phyloP scores from a whole-genome alignment of 1,140 invertebrate genomes.

The Pristionchus pacificus region DNA sequence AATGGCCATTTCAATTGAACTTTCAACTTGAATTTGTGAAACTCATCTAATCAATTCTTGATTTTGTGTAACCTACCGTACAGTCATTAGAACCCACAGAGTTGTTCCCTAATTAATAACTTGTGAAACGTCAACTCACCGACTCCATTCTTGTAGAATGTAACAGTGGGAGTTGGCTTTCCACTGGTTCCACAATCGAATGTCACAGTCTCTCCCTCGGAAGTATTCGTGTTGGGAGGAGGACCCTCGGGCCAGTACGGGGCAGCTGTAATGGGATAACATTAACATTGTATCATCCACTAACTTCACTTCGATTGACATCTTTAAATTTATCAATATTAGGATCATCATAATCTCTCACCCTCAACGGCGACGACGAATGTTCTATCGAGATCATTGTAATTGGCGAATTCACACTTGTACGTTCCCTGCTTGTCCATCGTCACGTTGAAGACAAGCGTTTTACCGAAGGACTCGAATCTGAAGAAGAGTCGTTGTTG shows the following conservation, averaged over 20 bases:
- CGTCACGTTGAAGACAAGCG: constrained; percentile 56
- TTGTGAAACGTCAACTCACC: constrained; percentile 40
- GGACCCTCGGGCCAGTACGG: constrained; percentile 83
- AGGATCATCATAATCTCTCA: too few species aligned
- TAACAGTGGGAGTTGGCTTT: constrained; percentile 79
- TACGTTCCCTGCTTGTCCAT: constrained; percentile 50
- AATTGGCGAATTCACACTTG: constrained; percentile 50
- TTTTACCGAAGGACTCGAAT: constrained; percentile 55
- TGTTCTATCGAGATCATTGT: constrained; percentile 49
- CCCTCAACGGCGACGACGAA: constrained; percentile 55
- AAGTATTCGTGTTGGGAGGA: constrained; percentile 80
- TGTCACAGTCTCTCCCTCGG: constrained; percentile 82
- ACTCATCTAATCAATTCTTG: too few species aligned
- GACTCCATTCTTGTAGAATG: constrained; percentile 94
- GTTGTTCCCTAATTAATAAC: too few species aligned
- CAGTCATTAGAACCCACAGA: too few species aligned
- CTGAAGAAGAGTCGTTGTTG: constrained; percentile 21
- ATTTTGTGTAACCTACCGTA: too few species aligned
- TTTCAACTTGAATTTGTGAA: neutral
- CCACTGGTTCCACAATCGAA: constrained; percentile 85
- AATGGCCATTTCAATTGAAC: neutral
- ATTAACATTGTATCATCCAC: neutral
- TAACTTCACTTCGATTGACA: neutral
- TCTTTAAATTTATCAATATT: neutral
- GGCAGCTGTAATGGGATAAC: constrained; percentile 65